A percentile compares a stretch with the other conserved stretches of the same genome.
Evolutionary conservation across 2,888 invertebrate species (phyloP).

Genomic region (Xanthia icteritia): DNA sequence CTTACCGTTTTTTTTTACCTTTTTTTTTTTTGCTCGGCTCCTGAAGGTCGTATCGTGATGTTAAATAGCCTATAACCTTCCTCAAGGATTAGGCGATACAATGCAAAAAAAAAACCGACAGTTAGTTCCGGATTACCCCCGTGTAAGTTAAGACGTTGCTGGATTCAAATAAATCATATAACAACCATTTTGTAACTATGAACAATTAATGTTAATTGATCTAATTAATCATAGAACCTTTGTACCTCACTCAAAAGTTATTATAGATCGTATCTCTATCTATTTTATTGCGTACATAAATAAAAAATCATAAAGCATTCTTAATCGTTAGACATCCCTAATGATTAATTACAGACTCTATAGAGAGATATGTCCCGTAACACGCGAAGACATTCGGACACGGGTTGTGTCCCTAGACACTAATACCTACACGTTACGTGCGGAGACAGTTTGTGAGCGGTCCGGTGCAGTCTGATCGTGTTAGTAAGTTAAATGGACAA

Average conservation of each 20-base stretch:
- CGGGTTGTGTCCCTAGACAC: constrained; percentile 48
- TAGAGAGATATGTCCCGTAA: constrained; percentile 15
- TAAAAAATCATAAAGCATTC: background rate
- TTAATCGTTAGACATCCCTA: background rate
- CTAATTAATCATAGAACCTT: too few relatives aligned
- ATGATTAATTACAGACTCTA: background rate
- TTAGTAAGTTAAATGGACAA: background rate
- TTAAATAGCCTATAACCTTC: too few relatives aligned
- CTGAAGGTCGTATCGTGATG: too few relatives aligned
- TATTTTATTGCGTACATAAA: too few relatives aligned
- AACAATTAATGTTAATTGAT: too few relatives aligned
- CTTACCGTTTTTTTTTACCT: too few relatives aligned
- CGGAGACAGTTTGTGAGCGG: background rate
- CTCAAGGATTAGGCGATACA: too few relatives aligned
- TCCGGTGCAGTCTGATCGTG: background rate
- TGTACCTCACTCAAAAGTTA: too few relatives aligned
- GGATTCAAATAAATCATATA: background rate
- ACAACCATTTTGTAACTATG: background rate
- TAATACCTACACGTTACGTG: constrained; percentile 15
- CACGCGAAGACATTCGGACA: constrained; percentile 7
- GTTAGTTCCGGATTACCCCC: too few relatives aligned
- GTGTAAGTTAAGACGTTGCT: background rate
- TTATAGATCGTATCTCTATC: too few relatives aligned
- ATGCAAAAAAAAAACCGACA: too few relatives aligned
- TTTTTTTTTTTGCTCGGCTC: too few relatives aligned